A percentile compares a stretch with the other conserved stretches of the same genome.
phyloP scores from a whole-genome alignment of 2,113 vertebrate species.

The Tamias sibiricus region DNA sequence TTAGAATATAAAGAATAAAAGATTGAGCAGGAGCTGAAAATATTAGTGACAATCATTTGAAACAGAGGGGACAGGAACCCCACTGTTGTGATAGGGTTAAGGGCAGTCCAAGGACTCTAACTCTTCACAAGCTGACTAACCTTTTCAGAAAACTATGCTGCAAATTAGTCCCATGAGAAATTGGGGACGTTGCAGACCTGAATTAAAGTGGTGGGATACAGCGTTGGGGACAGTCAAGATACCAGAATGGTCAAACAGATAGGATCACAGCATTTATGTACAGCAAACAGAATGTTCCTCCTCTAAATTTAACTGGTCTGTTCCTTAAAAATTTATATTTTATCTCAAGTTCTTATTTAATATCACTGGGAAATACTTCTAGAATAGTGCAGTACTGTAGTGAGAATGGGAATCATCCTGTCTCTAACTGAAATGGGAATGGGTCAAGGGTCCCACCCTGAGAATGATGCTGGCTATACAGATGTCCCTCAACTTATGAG shows the following conservation, averaged over 20 bases:
- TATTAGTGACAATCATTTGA: background rate
- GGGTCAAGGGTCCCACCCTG: background rate
- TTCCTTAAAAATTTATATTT: background rate
- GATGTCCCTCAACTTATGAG: background rate
- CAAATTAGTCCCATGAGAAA: background rate
- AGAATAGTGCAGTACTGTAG: background rate
- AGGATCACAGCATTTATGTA: background rate
- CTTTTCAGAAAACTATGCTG: slow-evolving; percentile 28
- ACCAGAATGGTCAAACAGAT: background rate
- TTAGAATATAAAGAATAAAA: background rate
- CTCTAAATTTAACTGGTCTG: background rate
- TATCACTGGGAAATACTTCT: background rate
- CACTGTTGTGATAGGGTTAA: background rate
- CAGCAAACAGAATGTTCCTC: background rate
- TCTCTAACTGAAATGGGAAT: background rate
- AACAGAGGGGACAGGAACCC: background rate
- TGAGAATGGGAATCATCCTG: background rate
- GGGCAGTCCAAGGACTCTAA: background rate
- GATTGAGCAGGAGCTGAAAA: background rate
- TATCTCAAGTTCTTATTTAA: background rate
- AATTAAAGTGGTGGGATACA: background rate
- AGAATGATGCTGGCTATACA: background rate
- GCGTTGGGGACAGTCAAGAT: background rate
- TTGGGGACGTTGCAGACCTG: background rate
- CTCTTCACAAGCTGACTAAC: background rate